These are phyloP conservation scores for Scartelaos histophorus DNA, from an alignment of 2,113 vertebrate genomes.

Conservation along the genomic window DNA sequence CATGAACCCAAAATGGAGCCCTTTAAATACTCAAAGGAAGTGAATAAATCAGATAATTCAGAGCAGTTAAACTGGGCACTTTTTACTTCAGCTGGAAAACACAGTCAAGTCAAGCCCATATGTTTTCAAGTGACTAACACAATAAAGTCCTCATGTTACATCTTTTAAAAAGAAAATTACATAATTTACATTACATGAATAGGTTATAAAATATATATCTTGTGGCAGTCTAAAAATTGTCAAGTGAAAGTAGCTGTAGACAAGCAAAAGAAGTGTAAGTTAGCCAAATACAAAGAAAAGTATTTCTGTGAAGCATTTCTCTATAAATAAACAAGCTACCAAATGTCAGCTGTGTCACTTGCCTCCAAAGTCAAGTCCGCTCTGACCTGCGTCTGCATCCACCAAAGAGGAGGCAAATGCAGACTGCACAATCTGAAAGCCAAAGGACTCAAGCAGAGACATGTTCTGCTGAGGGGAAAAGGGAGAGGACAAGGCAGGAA, in stretches of 20 bases:
- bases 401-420: conserved; percentile 95
- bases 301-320: conserved; percentile 48
- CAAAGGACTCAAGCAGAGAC: conserved; percentile 98
- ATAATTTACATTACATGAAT: conserved; percentile 30
- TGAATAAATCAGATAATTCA: conserved; percentile 18
- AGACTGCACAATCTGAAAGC: conserved; percentile 99
- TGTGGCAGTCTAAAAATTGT: conserved; percentile 55
- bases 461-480: conserved; percentile 99
- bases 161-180: conserved; percentile 42
- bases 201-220: conserved; percentile 62
- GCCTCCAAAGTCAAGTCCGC: conserved; percentile 88
- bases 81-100: conserved; percentile 15
- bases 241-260: conserved; percentile 60
- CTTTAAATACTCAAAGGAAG: conserved; percentile 29
- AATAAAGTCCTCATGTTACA: conserved; percentile 43
- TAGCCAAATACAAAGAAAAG: conserved; percentile 55
- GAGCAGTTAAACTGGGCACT: conserved; percentile 29
- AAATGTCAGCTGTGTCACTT: conserved; percentile 78
- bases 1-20: conserved; percentile 41
- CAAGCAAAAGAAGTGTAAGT: conserved; percentile 59
- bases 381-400: conserved; percentile 91
- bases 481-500: conserved; percentile 86
- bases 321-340: conserved; percentile 27
- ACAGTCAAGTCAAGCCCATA: conserved; percentile 22
- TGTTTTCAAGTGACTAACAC: conserved; percentile 43